A percentile compares a stretch with the other conserved stretches of the same genome.
phyloP scores from a whole-genome alignment of 2,113 vertebrate species.

The Malurus melanocephalus region DNA sequence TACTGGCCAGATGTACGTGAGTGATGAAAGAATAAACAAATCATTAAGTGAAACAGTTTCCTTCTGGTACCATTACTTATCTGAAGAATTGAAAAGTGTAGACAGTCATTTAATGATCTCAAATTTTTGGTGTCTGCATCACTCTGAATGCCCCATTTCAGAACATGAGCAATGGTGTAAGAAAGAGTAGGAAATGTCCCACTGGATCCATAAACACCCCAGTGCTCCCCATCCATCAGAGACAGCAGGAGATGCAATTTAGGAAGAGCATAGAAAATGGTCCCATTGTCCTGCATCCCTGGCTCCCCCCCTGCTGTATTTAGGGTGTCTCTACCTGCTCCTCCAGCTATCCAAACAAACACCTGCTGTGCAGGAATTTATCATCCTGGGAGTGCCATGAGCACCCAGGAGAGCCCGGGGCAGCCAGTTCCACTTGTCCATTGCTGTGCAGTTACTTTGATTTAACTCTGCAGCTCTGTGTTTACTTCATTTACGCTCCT shows the following conservation, averaged over 20 bases:
- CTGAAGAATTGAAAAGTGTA: slow-evolving; percentile 2
- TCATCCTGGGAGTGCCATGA: not conserved
- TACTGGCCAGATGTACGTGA: slow-evolving; percentile 52
- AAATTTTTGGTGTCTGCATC: not conserved
- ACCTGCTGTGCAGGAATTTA: not conserved
- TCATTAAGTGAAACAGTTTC: slow-evolving; percentile 48
- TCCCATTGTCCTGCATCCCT: not conserved
- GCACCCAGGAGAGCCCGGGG: not conserved
- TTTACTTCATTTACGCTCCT: not conserved
- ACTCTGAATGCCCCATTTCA: not conserved
- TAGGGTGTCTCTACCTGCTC: not conserved
- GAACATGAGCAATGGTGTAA: not conserved
- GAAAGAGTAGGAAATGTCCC: not conserved
- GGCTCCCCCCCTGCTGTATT: not conserved
- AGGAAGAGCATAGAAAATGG: not conserved
- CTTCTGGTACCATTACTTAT: slow-evolving; percentile 18
- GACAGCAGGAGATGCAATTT: not conserved
- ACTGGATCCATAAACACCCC: not conserved
- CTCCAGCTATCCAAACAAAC: not conserved
- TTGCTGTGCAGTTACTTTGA: not conserved
- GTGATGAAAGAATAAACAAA: slow-evolving; percentile 53
- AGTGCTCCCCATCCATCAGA: not conserved
- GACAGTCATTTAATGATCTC: not conserved
- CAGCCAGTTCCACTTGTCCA: not conserved
- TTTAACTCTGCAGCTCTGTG: not conserved